Conservation (phyloP, 2,888 invertebrate genomes). For the Incurvaria masculella region DNA sequence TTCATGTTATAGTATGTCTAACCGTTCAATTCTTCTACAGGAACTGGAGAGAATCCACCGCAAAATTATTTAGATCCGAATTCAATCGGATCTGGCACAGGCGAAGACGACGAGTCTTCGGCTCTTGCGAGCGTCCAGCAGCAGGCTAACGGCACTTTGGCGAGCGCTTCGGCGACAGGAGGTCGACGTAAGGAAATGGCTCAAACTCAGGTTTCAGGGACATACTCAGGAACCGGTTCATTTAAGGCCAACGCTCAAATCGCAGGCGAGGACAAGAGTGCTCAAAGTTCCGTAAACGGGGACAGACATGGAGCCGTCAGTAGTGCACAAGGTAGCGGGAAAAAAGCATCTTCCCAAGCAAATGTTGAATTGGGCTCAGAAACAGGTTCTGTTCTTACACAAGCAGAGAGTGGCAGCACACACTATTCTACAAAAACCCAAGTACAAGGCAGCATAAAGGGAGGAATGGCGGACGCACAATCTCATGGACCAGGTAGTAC, state of each 20-base stretch:
- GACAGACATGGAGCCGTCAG: slow-evolving; percentile 73
- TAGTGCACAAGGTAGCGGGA: slow-evolving; percentile 71
- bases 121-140: slow-evolving; percentile 64
- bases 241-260: slow-evolving; percentile 83
- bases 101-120: slow-evolving; percentile 71
- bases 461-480: slow-evolving; percentile 84
- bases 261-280: slow-evolving; percentile 69
- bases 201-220: slow-evolving; percentile 80
- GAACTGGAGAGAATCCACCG: slow-evolving; percentile 20
- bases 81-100: slow-evolving; percentile 22
- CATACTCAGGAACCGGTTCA: slow-evolving; percentile 72
- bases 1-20: too few relatives aligned
- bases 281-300: slow-evolving; percentile 66
- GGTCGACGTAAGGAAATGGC: slow-evolving; percentile 71
- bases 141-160: slow-evolving; percentile 62
- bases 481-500: slow-evolving; percentile 81
- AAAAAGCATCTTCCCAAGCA: slow-evolving; percentile 71
- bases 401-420: slow-evolving; percentile 70
- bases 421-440: slow-evolving; percentile 76
- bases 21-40: too few relatives aligned
- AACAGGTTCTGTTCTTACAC: slow-evolving; percentile 72
- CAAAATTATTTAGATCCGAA: slow-evolving; percentile 42
- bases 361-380: slow-evolving; percentile 73
- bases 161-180: slow-evolving; percentile 75
- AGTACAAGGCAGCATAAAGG: slow-evolving; percentile 77